phyloP scores from a whole-genome alignment of 1,140 invertebrate species.

The Harpegnathos saltator region DNA sequence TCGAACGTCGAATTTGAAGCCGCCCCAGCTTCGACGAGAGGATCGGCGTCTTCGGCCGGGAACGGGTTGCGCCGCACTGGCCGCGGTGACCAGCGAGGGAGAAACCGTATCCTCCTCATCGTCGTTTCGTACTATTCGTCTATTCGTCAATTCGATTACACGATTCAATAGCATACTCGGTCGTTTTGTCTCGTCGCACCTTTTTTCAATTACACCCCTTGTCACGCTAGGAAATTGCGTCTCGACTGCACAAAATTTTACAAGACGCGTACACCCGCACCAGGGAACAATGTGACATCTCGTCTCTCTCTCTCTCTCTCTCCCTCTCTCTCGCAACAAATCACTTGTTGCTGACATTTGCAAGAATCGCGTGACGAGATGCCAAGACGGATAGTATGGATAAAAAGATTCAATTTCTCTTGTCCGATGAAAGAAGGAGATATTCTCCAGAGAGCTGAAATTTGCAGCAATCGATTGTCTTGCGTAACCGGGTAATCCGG shows the following conservation, averaged over 20 bases:
- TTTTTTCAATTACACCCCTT: slow-evolving; percentile 54
- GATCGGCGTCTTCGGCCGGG: too few species aligned
- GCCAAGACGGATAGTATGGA: too few species aligned
- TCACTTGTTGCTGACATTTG: not conserved
- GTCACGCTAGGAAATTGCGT: slow-evolving; percentile 27
- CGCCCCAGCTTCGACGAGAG: slow-evolving; percentile 32
- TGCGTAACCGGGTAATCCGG: too few species aligned
- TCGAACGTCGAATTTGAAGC: slow-evolving; percentile 65
- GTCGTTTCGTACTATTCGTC: not conserved
- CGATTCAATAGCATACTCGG: slow-evolving; percentile 35
- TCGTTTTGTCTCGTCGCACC: slow-evolving; percentile 18
- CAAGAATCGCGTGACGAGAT: not conserved
- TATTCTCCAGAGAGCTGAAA: not conserved
- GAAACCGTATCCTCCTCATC: slow-evolving; percentile 18
- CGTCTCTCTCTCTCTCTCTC: not conserved
- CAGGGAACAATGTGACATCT: not conserved
- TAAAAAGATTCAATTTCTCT: too few species aligned
- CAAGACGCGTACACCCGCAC: not conserved
- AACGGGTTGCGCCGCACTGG: too few species aligned
- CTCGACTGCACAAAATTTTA: not conserved
- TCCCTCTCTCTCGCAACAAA: too few species aligned
- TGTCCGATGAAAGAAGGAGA: too few species aligned
- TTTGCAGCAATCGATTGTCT: not conserved
- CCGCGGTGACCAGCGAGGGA: not conserved
- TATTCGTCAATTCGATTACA: slow-evolving; percentile 32